phyloP scores from a whole-genome alignment of 2,888 invertebrate species.

The Agrochola circellaris region DNA sequence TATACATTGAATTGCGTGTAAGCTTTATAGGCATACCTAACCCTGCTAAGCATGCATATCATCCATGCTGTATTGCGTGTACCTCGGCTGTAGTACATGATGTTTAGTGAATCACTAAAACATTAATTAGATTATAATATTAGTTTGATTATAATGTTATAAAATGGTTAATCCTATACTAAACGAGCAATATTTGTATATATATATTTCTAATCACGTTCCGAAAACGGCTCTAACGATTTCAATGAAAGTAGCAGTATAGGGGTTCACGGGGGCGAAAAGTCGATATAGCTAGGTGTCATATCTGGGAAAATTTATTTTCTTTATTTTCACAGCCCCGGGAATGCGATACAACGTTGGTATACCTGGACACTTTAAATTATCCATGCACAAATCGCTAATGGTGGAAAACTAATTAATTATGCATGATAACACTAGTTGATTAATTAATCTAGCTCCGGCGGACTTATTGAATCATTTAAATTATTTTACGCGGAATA shows the following conservation, averaged over 20 bases:
- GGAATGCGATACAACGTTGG: no score
- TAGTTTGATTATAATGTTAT: not conserved
- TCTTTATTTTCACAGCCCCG: no score
- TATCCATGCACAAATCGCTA: conserved; percentile 35
- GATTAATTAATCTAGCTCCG: conserved; percentile 38
- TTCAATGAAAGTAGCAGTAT: no score
- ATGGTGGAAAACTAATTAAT: conserved; percentile 53
- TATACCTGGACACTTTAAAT: not conserved
- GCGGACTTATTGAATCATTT: conserved; percentile 29
- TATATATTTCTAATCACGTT: no score
- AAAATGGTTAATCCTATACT: not conserved
- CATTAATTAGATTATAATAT: no score
- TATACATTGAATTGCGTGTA: not conserved
- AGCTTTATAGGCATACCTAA: not conserved
- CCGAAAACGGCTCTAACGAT: no score
- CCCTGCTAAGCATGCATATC: not conserved
- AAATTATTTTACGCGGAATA: conserved; percentile 41
- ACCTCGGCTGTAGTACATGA: not conserved
- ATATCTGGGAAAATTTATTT: no score
- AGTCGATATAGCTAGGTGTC: no score
- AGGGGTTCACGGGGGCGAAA: no score
- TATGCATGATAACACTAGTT: conserved; percentile 45
- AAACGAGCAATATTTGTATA: no score
- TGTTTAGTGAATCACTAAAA: no score
- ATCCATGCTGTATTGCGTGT: not conserved